Percentiles rank a stretch among this genome's conserved stretches.
These are phyloP conservation scores for Macrosteles quadrilineatus DNA, from an alignment of 1,140 invertebrate species.

Conservation along the genomic window DNA sequence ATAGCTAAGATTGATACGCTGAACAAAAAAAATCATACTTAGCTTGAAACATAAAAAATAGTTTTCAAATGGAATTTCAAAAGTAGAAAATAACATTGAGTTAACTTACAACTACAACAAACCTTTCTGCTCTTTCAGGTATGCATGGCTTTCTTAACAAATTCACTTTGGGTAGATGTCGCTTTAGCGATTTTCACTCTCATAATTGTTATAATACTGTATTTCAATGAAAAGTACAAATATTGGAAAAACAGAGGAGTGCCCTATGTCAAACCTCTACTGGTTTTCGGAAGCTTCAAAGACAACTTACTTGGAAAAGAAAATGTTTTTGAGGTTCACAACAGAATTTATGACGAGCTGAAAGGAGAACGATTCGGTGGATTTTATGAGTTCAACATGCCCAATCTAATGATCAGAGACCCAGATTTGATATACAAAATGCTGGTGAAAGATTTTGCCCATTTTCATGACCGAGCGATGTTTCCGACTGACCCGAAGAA, in stretches of 20 bases:
- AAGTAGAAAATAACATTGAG: too few species aligned
- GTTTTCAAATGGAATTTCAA: too few species aligned
- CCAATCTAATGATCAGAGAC: constrained; percentile 56
- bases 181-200: neutral
- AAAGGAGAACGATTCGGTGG: constrained; percentile 38
- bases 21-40: too few species aligned
- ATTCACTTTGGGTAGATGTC: neutral
- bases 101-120: too few species aligned
- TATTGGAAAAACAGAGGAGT: constrained; percentile 55
- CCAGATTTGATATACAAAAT: constrained; percentile 57
- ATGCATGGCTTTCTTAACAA: neutral
- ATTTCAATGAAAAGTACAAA: constrained; percentile 42
- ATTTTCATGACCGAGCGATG: constrained; percentile 53
- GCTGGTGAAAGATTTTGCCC: constrained; percentile 57
- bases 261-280: constrained; percentile 42
- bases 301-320: constrained; percentile 26
- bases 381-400: constrained; percentile 44
- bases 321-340: constrained; percentile 11
- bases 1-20: too few species aligned
- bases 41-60: too few species aligned
- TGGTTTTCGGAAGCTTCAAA: constrained; percentile 46
- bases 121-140: too few species aligned
- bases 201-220: constrained; percentile 17
- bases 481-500: constrained; percentile 52
- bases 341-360: constrained; percentile 32